Evolutionary conservation across 2,113 vertebrate species (phyloP).

Genomic region (Neotragus pygmaeus): DNA sequence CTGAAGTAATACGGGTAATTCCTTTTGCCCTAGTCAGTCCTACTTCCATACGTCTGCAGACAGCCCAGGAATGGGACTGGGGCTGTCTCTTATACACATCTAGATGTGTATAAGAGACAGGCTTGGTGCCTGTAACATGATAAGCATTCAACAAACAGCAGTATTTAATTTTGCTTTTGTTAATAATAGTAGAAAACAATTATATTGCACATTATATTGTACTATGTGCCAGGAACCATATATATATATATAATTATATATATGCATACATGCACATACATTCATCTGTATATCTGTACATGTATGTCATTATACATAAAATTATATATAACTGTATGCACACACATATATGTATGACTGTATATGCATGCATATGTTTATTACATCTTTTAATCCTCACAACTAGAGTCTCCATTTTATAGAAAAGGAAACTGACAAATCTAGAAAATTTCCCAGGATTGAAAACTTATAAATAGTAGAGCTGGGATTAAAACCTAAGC

Average conservation of each 20-base stretch:
- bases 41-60: neutral
- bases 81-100: no score
- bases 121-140: neutral
- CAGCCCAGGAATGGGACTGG: neutral
- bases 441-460: neutral
- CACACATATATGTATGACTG: fast-evolving
- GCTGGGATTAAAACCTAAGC: neutral
- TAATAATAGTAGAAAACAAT: neutral
- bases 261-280: fast-evolving
- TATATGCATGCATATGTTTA: fast-evolving
- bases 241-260: neutral
- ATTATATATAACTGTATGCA: no score
- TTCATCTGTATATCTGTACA: fast-evolving
- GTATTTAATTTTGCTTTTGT: neutral
- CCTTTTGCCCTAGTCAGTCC: neutral
- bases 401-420: neutral
- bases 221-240: neutral
- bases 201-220: neutral
- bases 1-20: fast-evolving
- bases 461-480: neutral
- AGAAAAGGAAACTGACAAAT: neutral
- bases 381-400: neutral
- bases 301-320: neutral
- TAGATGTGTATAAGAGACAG: no score
- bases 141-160: neutral